These are phyloP conservation scores for Luscinia luscinia DNA, from an alignment of 2,797 vertebrate species.

Conservation along the genomic window DNA sequence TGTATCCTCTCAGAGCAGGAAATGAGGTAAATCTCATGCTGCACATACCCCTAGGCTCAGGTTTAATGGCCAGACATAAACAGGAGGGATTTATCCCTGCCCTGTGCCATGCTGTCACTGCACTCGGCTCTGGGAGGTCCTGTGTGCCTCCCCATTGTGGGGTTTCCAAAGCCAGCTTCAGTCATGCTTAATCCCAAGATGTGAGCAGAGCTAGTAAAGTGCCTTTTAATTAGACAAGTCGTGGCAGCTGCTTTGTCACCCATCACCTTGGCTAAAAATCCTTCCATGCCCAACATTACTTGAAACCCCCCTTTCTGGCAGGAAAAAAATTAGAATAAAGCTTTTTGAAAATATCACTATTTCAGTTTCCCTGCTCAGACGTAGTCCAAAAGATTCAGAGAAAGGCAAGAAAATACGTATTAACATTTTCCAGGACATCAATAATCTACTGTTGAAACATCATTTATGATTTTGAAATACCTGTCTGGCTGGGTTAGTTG, in stretches of 20 bases:
- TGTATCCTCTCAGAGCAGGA: background rate
- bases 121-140: background rate
- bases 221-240: background rate
- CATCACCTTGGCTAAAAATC: background rate
- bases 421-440: background rate
- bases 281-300: accelerated
- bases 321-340: background rate
- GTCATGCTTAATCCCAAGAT: background rate
- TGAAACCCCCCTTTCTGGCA: background rate
- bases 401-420: background rate
- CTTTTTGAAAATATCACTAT: background rate
- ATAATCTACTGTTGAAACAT: background rate
- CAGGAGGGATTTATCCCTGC: background rate
- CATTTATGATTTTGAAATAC: background rate
- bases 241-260: background rate
- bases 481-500: background rate
- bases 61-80: background rate
- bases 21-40: background rate
- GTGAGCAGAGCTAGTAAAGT: background rate
- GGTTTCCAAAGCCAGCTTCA: background rate
- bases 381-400: background rate
- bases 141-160: background rate
- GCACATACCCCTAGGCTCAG: background rate
- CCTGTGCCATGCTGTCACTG: background rate
- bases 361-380: background rate